phyloP scores from a whole-genome alignment of 1,140 invertebrate genomes.

The Dendrolimus punctatus region DNA sequence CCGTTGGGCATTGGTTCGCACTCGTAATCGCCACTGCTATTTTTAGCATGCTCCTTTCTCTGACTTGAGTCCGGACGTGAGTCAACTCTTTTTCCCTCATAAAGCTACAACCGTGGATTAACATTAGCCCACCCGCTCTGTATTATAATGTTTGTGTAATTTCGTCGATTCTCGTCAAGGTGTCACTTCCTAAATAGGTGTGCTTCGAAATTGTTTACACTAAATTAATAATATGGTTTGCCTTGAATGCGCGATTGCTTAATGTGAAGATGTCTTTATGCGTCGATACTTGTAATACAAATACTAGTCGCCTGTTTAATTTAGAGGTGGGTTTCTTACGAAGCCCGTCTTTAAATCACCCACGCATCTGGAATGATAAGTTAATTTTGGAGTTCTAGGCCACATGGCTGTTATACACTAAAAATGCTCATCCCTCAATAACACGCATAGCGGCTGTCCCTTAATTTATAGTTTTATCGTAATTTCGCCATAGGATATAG shows the following conservation, averaged over 20 bases:
- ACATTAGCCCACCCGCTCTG: slow-evolving; percentile 27
- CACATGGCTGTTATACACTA: too few relatives aligned
- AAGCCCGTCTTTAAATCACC: slow-evolving; percentile 28
- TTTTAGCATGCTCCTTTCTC: slow-evolving; percentile 41
- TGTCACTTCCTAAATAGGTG: slow-evolving; percentile 41
- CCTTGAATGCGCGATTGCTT: slow-evolving; percentile 48
- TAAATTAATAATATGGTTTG: slow-evolving; percentile 47
- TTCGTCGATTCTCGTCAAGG: slow-evolving; percentile 40
- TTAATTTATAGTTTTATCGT: too few relatives aligned
- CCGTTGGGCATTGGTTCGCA: slow-evolving; percentile 21
- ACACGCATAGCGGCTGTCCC: too few relatives aligned
- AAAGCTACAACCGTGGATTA: slow-evolving; percentile 28
- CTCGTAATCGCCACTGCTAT: slow-evolving; percentile 32
- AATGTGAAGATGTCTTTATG: slow-evolving; percentile 48
- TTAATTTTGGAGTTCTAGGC: too few relatives aligned
- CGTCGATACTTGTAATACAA: slow-evolving; percentile 24
- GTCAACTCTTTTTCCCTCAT: slow-evolving; percentile 44
- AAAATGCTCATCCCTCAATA: too few relatives aligned
- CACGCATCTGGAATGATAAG: slow-evolving; percentile 12
- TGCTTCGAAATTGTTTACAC: slow-evolving; percentile 45
- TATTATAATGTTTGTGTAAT: slow-evolving; percentile 3
- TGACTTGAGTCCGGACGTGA: slow-evolving; percentile 36
- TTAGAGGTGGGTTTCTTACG: slow-evolving; percentile 33
- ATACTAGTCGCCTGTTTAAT: slow-evolving; percentile 34
- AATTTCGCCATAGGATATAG: too few relatives aligned